phyloP scores from a whole-genome alignment of 2,797 vertebrate genomes.

The Merluccius polli region DNA sequence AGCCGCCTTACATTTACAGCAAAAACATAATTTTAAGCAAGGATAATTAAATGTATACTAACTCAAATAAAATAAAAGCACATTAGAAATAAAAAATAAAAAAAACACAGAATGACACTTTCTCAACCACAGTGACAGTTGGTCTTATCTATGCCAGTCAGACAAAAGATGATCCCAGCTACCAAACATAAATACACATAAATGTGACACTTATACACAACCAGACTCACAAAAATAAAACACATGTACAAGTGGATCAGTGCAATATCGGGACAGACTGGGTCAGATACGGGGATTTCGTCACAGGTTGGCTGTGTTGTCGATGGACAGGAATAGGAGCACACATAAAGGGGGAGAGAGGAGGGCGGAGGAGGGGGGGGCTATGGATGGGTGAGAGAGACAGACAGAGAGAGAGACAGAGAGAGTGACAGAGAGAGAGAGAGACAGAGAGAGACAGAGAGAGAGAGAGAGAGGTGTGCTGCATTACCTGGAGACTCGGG shows the following conservation, averaged over 20 bases:
- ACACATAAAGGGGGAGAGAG: constrained; percentile 58
- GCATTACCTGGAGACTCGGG: constrained; percentile 78
- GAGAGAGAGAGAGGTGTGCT: constrained; percentile 54
- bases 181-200: constrained; percentile 36
- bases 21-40: constrained; percentile 3
- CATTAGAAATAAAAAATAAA: background rate
- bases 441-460: constrained; percentile 55
- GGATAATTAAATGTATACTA: background rate
- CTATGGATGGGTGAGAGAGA: constrained; percentile 36
- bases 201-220: constrained; percentile 15
- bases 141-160: constrained; percentile 11
- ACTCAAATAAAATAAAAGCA: background rate
- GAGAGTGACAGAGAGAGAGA: constrained; percentile 1
- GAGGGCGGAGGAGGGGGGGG: constrained; percentile 20
- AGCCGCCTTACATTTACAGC: background rate
- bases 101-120: background rate
- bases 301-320: constrained; percentile 63
- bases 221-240: constrained; percentile 37
- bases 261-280: constrained; percentile 58
- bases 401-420: constrained; percentile 47
- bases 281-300: constrained; percentile 83
- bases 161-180: constrained; percentile 34
- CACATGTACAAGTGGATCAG: constrained; percentile 51
- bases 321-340: constrained; percentile 56
- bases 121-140: background rate